A percentile compares a stretch with the other conserved stretches of the same genome.
phyloP scores from a whole-genome alignment of 2,888 invertebrate genomes.

The Teleogryllus oceanicus region DNA sequence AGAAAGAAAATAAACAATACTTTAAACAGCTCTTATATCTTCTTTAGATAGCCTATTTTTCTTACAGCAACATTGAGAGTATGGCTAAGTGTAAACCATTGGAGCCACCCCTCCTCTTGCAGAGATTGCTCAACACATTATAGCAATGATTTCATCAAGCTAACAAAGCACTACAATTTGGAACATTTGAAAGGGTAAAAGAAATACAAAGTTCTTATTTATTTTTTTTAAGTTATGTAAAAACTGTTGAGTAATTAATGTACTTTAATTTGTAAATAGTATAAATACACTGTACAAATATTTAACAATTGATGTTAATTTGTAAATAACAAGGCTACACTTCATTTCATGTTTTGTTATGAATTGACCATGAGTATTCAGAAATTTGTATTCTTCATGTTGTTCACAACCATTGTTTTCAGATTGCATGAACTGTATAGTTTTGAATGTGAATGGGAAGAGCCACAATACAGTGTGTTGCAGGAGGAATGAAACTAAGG shows the following conservation, averaged over 20 bases:
- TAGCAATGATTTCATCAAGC: constrained; percentile 9
- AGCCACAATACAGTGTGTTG: not conserved
- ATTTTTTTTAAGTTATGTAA: constrained; percentile 3
- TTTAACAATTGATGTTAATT: constrained; percentile 8
- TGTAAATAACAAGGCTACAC: constrained; percentile 8
- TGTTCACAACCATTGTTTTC: not conserved
- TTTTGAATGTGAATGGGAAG: not conserved
- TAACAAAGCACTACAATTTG: not conserved
- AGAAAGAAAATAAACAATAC: not conserved
- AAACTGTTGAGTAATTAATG: constrained; percentile 12
- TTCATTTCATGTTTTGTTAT: not conserved
- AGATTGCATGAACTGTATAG: not conserved
- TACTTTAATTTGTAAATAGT: constrained; percentile 18
- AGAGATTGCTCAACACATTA: constrained; percentile 2
- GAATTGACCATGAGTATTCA: not conserved
- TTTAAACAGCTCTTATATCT: constrained; percentile 2
- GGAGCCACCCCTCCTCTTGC: not conserved
- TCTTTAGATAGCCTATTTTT: constrained; percentile 11
- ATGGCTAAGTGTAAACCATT: not conserved
- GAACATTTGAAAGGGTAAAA: not conserved
- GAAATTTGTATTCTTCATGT: not conserved
- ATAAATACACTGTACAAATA: not conserved
- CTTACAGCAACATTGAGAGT: constrained; percentile 3
- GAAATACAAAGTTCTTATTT: not conserved
- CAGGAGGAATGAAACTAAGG: too few species aligned